Conservation (phyloP, 2,888 invertebrate species). For the Tryphoninae sp. region DNA sequence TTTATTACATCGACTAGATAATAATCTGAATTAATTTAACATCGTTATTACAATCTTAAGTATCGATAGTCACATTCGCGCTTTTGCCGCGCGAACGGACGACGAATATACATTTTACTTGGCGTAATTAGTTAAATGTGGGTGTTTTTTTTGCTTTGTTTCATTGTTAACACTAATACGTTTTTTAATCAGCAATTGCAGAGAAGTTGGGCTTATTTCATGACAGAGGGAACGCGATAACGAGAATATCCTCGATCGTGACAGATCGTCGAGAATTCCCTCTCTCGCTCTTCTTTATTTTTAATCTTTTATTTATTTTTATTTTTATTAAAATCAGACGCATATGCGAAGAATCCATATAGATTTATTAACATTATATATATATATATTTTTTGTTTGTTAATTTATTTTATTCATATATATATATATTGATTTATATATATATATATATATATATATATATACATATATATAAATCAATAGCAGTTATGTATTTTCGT, state of each 20-base stretch:
- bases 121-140: constrained; percentile 49
- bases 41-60: constrained; percentile 63
- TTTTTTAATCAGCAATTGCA: constrained; percentile 46
- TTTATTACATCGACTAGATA: constrained; percentile 64
- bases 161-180: constrained; percentile 43
- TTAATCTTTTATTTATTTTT: constrained; percentile 4
- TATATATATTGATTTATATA: constrained; percentile 19
- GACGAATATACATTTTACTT: constrained; percentile 59
- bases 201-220: constrained; percentile 42
- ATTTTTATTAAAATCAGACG: constrained; percentile 55
- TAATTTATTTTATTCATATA: constrained; percentile 6
- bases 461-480: constrained; percentile 32
- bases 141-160: constrained; percentile 16
- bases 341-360: constrained; percentile 55
- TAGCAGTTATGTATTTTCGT: constrained; percentile 50
- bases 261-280: constrained; percentile 2
- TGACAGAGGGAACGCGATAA: constrained; percentile 35
- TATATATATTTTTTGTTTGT: constrained; percentile 1
- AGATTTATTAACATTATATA: constrained; percentile 59
- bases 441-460: constrained; percentile 40
- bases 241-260: constrained; percentile 1
- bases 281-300: constrained; percentile 35
- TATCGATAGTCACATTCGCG: constrained; percentile 57
- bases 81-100: constrained; percentile 45
- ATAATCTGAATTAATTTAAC: constrained; percentile 62